Percentiles rank a stretch among this genome's conserved stretches.
phyloP scores from a whole-genome alignment of 2,797 vertebrate genomes.

The Champsocephalus esox region DNA sequence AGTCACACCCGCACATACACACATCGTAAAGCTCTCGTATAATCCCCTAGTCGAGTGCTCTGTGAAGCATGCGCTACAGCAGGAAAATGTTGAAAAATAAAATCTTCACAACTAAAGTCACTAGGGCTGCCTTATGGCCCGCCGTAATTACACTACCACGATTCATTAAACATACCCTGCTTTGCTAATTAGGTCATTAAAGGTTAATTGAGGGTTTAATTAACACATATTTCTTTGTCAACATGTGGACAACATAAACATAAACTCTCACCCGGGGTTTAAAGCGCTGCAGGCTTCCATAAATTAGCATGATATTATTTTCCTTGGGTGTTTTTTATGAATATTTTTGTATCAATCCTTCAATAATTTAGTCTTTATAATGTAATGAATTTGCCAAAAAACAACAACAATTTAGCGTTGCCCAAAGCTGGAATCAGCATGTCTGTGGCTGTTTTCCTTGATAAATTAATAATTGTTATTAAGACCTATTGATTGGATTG shows the following conservation, averaged over 20 bases:
- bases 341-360: neutral
- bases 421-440: neutral
- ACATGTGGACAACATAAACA: constrained; percentile 22
- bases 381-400: neutral
- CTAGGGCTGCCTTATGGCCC: constrained; percentile 23
- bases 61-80: constrained; percentile 1
- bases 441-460: neutral
- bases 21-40: neutral
- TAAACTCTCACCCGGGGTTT: neutral
- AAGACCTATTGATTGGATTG: neutral
- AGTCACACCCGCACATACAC: neutral
- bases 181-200: constrained; percentile 56
- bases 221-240: constrained; percentile 43
- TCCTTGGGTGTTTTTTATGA: neutral
- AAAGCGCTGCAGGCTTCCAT: neutral
- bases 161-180: constrained; percentile 39
- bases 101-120: constrained; percentile 16
- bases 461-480: neutral
- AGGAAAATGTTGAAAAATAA: constrained; percentile 15
- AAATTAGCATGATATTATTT: neutral
- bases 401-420: neutral
- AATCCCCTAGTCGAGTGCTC: constrained; percentile 1
- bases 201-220: constrained; percentile 50
- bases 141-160: constrained; percentile 26
- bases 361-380: neutral